Evolutionary conservation across 1,140 invertebrate genomes (phyloP), one percentile per base, ranked within the genome.

Genomic region (Mamestra configurata): DNA sequence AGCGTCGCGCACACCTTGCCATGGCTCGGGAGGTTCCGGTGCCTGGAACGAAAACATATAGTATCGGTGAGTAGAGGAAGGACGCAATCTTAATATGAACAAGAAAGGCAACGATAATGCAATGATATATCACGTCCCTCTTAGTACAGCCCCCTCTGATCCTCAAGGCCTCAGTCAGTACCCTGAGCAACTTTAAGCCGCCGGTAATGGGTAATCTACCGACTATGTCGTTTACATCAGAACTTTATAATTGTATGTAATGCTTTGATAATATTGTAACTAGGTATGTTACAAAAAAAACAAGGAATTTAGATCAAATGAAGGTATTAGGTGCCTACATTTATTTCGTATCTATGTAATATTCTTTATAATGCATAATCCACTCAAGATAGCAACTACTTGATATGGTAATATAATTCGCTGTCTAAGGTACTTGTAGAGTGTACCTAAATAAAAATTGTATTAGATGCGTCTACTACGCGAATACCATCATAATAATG

Each of bases 1-100:
- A 5, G 95, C 95, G 43, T 96, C 92, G 8, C 94, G 85, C 0
- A 94, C 85, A 3, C 95, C 95, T 5, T 87, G 78, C 96, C 96
- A 97, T 11, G 92, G 70, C 8, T 93, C 86, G 5, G 91, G 88
- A 0, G 95, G 92, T 72, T 93, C 76, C 3, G 96, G 96, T 35
- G 94, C 89, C 85, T 95, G 82, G 4, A 84, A 83, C 31, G 11
- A 59, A 75, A 70, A 68, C 40, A 51, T 43, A n/a, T 1, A 49
- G 4, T 40, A 49, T 49, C 4, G 43, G 43, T 43, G 3, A 43
- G 8, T 43, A 43, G 8, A 43, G 8, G 8, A 13, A 10, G 0
- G 11, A 13, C 2, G 40, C 11, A 43, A 43, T 43, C 43, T 49
- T 7, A 1, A 15, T n/a, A 49, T 49, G 0, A n/a, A 11, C 43